phyloP scores from a whole-genome alignment of 2,113 vertebrate species.

The Phylloscopus trochilus region DNA sequence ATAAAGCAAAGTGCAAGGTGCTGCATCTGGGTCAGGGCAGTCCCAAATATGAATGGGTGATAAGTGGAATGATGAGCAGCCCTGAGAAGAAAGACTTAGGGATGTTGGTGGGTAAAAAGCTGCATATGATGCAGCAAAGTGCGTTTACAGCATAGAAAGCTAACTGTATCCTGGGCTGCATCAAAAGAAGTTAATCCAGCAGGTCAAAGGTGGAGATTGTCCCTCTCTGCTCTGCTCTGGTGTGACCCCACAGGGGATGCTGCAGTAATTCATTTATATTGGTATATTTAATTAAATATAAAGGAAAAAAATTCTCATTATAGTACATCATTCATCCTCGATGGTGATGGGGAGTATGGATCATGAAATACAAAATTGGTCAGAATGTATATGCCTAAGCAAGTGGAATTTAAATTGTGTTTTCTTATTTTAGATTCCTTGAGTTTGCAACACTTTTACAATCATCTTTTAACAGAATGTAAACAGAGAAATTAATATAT shows the following conservation, averaged over 20 bases:
- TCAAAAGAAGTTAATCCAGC: neutral
- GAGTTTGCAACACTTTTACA: neutral
- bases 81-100: neutral
- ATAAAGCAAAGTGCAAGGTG: neutral
- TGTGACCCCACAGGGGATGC: neutral
- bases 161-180: fast-evolving
- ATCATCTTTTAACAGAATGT: neutral
- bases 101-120: neutral
- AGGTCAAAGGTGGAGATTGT: fast-evolving
- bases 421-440: neutral
- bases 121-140: neutral
- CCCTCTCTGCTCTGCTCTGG: fast-evolving
- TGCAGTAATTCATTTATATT: neutral
- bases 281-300: neutral
- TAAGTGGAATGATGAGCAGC: neutral
- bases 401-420: neutral
- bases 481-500: neutral
- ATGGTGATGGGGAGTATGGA: neutral
- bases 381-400: neutral
- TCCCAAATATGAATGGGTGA: fast-evolving
- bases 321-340: fast-evolving
- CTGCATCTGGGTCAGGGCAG: neutral
- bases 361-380: neutral
- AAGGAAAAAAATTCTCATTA: neutral
- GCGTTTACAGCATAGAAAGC: neutral